phyloP scores from a whole-genome alignment of 2,113 vertebrate species.

The Archocentrus centrarchus region DNA sequence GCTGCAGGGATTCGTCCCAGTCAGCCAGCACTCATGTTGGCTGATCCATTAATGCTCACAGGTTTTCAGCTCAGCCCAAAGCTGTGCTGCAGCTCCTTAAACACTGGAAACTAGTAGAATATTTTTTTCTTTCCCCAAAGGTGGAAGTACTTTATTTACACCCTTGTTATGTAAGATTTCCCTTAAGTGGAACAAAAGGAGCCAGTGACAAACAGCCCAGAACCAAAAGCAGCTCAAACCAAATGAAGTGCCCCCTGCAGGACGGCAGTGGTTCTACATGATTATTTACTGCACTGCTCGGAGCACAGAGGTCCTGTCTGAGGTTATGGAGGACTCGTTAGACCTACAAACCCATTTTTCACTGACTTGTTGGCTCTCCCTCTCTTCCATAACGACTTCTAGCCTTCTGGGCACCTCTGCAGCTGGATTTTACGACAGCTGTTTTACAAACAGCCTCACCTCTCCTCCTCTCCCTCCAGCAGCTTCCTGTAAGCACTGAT shows the following conservation, averaged over 20 bases:
- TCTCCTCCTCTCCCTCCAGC: slow-evolving; percentile 97
- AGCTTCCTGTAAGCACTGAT: slow-evolving; percentile 95
- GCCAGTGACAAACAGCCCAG: neutral
- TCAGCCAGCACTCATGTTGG: neutral
- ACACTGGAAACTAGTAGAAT: neutral
- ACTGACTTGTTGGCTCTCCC: neutral
- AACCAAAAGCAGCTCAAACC: neutral
- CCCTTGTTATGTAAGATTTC: too few relatives aligned
- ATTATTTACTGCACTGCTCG: neutral
- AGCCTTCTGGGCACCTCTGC: neutral
- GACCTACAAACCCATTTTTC: neutral
- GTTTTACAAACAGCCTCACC: slow-evolving; percentile 76
- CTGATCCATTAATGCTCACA: neutral
- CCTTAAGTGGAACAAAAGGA: too few relatives aligned
- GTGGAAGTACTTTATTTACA: neutral
- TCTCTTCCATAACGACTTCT: neutral
- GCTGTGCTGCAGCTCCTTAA: neutral
- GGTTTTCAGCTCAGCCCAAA: neutral
- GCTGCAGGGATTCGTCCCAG: neutral
- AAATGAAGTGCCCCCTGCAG: slow-evolving; percentile 2
- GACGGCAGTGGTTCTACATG: neutral
- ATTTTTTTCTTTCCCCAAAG: neutral
- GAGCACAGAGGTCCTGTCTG: neutral
- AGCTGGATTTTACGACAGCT: neutral
- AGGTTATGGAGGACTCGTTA: neutral